These are phyloP conservation scores for Pedetes capensis DNA, from an alignment of 2,113 vertebrate genomes.

Conservation along the genomic window DNA sequence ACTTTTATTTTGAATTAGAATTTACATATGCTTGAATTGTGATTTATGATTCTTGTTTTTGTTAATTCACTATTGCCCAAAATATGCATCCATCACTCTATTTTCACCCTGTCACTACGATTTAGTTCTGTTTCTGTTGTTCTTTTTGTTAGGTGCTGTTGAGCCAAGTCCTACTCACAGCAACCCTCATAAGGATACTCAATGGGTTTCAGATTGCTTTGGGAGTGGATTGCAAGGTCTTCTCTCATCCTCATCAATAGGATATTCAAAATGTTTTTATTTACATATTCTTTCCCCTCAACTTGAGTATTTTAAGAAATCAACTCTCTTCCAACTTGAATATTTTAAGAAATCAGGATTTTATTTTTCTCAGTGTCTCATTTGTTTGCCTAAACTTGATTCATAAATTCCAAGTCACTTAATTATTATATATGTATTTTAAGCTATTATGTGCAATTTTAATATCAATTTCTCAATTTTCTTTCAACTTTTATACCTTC, in stretches of 20 bases:
- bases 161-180: too few species aligned
- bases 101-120: neutral
- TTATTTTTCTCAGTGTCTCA: neutral
- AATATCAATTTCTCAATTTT: neutral
- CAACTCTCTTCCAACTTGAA: neutral
- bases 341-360: neutral
- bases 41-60: neutral
- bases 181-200: too few species aligned
- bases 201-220: too few species aligned
- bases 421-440: neutral
- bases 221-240: too few species aligned
- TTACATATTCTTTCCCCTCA: neutral
- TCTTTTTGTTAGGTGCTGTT: too few species aligned
- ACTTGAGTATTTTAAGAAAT: neutral
- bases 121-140: neutral
- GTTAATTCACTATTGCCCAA: neutral
- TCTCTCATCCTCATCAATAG: neutral
- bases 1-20: constrained; percentile 9
- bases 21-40: neutral
- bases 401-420: neutral
- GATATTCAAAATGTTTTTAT: neutral
- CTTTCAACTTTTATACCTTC: neutral
- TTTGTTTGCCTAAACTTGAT: neutral
- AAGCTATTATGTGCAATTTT: too few species aligned
- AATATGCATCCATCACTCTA: neutral